A percentile compares a stretch with the other conserved stretches of the same genome.
Evolutionary conservation across 1,140 invertebrate genomes (phyloP).

Genomic region (Lysiphlebus fabarum): DNA sequence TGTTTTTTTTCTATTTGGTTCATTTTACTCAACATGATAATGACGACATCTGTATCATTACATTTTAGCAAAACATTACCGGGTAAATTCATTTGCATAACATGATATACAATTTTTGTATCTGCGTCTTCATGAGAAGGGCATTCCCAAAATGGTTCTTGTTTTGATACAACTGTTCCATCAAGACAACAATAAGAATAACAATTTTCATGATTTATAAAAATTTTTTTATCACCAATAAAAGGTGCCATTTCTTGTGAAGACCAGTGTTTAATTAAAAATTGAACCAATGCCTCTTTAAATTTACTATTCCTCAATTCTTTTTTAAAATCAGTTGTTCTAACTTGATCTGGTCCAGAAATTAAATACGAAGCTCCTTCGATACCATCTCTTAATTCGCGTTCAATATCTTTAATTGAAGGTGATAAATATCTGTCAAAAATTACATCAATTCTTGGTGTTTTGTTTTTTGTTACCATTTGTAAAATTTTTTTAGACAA

Average conservation of each 20-base stretch:
- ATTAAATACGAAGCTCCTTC: slow-evolving; percentile 19
- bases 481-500: slow-evolving; percentile 31
- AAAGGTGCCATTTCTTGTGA: slow-evolving; percentile 29
- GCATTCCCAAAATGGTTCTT: slow-evolving; percentile 31
- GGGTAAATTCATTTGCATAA: slow-evolving; percentile 29
- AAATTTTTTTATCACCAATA: slow-evolving; percentile 34
- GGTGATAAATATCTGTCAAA: slow-evolving; percentile 32
- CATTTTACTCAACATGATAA: slow-evolving; percentile 34
- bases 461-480: slow-evolving; percentile 20
- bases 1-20: slow-evolving; percentile 2
- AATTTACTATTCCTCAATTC: slow-evolving; percentile 37
- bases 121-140: slow-evolving; percentile 36
- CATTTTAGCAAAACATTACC: slow-evolving; percentile 25
- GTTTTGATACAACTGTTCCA: too few species aligned
- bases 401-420: slow-evolving; percentile 33
- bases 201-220: slow-evolving; percentile 30
- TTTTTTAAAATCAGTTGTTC: slow-evolving; percentile 33
- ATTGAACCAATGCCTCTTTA: slow-evolving; percentile 37
- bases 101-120: slow-evolving; percentile 34
- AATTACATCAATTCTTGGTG: slow-evolving; percentile 23
- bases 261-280: slow-evolving; percentile 35
- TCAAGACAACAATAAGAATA: slow-evolving; percentile 29
- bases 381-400: slow-evolving; percentile 11
- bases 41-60: slow-evolving; percentile 30
- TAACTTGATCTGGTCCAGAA: slow-evolving; percentile 26